Conservation (phyloP, 2,797 vertebrate species). For the Holocentrus rufus region DNA sequence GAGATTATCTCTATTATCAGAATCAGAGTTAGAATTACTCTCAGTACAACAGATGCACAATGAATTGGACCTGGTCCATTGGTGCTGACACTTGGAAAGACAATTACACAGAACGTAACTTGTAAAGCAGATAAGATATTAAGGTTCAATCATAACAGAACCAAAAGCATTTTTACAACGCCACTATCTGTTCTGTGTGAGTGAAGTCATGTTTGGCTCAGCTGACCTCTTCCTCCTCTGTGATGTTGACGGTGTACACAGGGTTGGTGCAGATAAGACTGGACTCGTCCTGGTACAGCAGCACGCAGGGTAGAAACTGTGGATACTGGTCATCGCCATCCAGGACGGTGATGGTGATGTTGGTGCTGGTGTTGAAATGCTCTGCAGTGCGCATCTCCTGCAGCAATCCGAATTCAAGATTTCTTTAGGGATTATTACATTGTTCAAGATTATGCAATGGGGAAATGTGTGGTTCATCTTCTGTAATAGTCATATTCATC, state of each 20-base stretch:
- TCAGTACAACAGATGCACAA: too few species aligned
- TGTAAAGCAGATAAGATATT: too few species aligned
- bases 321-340: constrained; percentile 88
- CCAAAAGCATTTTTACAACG: neutral
- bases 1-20: neutral
- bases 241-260: constrained; percentile 81
- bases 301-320: constrained; percentile 83
- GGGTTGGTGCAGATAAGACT: constrained; percentile 81
- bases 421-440: neutral
- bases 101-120: too few species aligned
- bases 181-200: neutral
- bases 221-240: constrained; percentile 80
- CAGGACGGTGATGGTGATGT: constrained; percentile 74
- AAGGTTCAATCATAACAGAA: too few species aligned
- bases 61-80: too few species aligned
- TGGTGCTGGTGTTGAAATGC: constrained; percentile 76
- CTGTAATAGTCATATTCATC: neutral
- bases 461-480: neutral
- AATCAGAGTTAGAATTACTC: too few species aligned
- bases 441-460: neutral
- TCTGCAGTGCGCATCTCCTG: constrained; percentile 83
- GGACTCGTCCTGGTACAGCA: constrained; percentile 71
- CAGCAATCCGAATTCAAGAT: constrained; percentile 9
- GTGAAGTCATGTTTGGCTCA: neutral
- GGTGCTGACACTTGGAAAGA: too few species aligned